Evolutionary conservation across 2,888 invertebrate species (phyloP).

Genomic region (Leptopilina syphax): DNA sequence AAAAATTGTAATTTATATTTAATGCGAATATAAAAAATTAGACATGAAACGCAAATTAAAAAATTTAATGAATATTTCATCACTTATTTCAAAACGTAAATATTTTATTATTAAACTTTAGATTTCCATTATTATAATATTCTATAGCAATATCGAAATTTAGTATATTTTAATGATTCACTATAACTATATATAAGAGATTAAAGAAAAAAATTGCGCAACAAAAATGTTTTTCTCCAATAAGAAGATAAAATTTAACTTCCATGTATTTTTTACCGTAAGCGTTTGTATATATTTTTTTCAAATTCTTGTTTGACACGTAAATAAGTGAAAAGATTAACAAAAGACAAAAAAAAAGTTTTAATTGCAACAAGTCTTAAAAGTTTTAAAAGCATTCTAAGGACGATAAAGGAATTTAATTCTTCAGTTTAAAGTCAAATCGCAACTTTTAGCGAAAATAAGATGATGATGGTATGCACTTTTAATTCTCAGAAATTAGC

Average conservation of each 20-base stretch:
- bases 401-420: conserved; percentile 19
- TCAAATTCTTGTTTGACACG: neutral
- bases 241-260: neutral
- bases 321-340: conserved; percentile 5
- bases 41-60: no score
- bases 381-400: conserved; percentile 3
- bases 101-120: no score
- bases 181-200: no score
- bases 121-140: no score
- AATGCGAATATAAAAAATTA: no score
- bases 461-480: conserved; percentile 20
- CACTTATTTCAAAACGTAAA: no score
- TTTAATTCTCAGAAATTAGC: conserved; percentile 33
- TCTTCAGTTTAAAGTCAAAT: conserved; percentile 18
- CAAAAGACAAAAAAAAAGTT: neutral
- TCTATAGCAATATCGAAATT: no score
- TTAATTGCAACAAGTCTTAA: conserved; percentile 10
- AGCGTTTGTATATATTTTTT: neutral
- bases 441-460: conserved; percentile 9
- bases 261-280: neutral
- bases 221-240: no score
- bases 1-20: no score
- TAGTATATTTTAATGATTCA: no score
- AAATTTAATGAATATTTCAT: no score
- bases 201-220: no score